A percentile compares a stretch with the other conserved stretches of the same genome.
These are phyloP conservation scores for Manacus vitellinus DNA, from an alignment of 2,113 vertebrate species.

Conservation along the genomic window DNA sequence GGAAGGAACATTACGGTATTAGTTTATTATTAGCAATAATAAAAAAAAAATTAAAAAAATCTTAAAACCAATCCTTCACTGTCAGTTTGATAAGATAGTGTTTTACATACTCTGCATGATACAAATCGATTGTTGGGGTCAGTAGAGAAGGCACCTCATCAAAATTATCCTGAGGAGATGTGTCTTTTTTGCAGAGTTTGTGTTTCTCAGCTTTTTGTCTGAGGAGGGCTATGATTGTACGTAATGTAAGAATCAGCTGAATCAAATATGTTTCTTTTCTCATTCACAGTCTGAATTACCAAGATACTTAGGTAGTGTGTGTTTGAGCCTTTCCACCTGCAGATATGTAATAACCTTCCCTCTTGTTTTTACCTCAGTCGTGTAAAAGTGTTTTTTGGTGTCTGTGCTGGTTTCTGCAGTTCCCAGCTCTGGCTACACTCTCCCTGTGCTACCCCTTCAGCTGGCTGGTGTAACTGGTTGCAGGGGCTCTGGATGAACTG, in stretches of 20 bases:
- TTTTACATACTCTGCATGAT: not conserved
- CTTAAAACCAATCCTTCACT: not conserved
- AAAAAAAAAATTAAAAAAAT: accelerated
- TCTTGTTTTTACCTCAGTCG: not conserved
- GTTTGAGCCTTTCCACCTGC: not conserved
- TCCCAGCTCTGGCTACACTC: not conserved
- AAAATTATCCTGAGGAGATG: not conserved
- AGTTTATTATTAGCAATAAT: not conserved
- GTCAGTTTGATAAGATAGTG: not conserved
- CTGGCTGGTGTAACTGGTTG: not conserved
- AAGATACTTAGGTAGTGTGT: not conserved
- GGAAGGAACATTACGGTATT: not conserved
- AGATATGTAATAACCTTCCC: not conserved
- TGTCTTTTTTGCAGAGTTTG: not conserved
- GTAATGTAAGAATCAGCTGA: not conserved
- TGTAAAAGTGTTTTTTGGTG: not conserved
- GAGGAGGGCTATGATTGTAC: not conserved
- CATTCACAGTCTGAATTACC: not conserved
- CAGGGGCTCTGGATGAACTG: not conserved
- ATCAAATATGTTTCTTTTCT: not conserved
- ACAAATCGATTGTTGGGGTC: not conserved
- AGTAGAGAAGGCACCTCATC: not conserved
- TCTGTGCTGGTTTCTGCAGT: accelerated
- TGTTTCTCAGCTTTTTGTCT: not conserved
- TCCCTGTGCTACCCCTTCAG: not conserved